Conservation (phyloP, 2,888 invertebrate genomes). For the Ethmia dodecea region DNA sequence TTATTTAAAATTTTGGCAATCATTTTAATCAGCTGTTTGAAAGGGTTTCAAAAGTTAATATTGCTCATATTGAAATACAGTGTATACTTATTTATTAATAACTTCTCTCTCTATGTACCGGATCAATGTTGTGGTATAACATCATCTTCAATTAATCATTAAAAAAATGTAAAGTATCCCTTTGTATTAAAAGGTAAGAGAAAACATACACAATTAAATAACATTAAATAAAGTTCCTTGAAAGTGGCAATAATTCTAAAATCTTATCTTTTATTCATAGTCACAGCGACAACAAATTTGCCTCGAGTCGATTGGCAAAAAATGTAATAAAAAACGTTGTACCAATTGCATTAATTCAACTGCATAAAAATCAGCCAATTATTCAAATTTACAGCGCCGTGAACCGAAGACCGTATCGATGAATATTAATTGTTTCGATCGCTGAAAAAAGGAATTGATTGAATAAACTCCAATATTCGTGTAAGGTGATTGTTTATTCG, state of each 20-base stretch:
- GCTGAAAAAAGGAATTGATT: slow-evolving; percentile 34
- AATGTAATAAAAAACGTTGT: slow-evolving; percentile 49
- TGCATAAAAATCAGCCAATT: slow-evolving; percentile 77
- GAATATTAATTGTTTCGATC: slow-evolving; percentile 70
- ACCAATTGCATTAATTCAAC: slow-evolving; percentile 72
- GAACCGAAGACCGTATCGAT: slow-evolving; percentile 64
- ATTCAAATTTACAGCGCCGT: slow-evolving; percentile 63
- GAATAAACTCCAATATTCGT: slow-evolving; percentile 33
- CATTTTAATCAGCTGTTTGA: no score
- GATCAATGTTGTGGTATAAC: no score
- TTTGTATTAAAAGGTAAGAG: no score
- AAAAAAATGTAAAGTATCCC: no score
- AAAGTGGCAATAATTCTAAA: slow-evolving; percentile 6
- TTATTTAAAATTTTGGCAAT: no score
- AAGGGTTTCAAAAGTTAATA: no score
- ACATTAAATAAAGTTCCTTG: slow-evolving; percentile 2
- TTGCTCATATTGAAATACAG: background rate
- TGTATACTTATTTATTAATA: no score
- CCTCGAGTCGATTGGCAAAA: slow-evolving; percentile 37
- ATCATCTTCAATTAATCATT: no score
- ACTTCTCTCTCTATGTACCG: no score
- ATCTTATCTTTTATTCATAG: slow-evolving; percentile 12
- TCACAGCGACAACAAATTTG: slow-evolving; percentile 24
- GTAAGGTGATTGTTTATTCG: slow-evolving; percentile 32
- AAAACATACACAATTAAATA: background rate